Evolutionary conservation across 2,797 vertebrate genomes (phyloP).

Genomic region (Phaenicophaeus curvirostris): DNA sequence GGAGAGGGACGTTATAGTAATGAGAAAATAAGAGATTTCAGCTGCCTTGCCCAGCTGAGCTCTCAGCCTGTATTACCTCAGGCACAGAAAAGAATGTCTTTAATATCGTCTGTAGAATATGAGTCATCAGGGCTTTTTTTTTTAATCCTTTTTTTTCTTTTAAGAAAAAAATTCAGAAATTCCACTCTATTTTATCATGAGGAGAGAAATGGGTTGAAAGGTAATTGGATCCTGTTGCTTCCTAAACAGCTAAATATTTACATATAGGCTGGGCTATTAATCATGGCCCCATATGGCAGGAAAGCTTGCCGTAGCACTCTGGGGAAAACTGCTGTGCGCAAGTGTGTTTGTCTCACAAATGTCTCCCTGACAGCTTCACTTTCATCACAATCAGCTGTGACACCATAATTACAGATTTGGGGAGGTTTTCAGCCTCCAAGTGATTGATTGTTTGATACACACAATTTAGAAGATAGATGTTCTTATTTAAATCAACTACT

Average conservation of each 20-base stretch:
- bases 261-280: constrained; percentile 59
- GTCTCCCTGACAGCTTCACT: constrained; percentile 73
- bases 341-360: constrained; percentile 66
- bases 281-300: constrained; percentile 66
- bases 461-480: constrained; percentile 75
- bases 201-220: constrained; percentile 51
- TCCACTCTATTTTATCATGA: not conserved
- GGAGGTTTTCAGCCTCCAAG: constrained; percentile 62
- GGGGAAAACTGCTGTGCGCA: constrained; percentile 41
- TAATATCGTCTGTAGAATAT: not conserved
- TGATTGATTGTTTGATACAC: constrained; percentile 77
- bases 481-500: constrained; percentile 64
- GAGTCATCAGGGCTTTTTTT: not conserved
- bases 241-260: constrained; percentile 74
- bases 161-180: not conserved
- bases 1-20: not conserved
- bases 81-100: constrained; percentile 26
- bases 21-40: not conserved
- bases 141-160: not conserved
- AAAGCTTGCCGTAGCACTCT: constrained; percentile 46
- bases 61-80: not conserved
- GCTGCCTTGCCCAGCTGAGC: not conserved
- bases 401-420: constrained; percentile 76
- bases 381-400: constrained; percentile 75
- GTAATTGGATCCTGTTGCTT: constrained; percentile 69